phyloP scores from a whole-genome alignment of 2,797 vertebrate genomes.

The Champsocephalus gunnari region DNA sequence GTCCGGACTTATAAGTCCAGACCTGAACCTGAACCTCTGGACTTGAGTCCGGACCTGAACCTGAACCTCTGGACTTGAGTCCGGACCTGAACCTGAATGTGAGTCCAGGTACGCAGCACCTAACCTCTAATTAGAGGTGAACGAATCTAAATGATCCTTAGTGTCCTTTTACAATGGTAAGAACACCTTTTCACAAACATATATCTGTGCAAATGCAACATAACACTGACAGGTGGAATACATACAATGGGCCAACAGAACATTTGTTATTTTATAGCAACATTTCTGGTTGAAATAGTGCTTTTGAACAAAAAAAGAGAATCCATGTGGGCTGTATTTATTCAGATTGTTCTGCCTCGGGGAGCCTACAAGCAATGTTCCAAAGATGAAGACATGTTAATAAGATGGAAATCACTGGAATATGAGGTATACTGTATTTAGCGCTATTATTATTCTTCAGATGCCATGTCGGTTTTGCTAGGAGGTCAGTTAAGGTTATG shows the following conservation, averaged over 20 bases:
- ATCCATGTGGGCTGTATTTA: conserved; percentile 52
- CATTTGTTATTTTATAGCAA: conserved; percentile 11
- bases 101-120: too few relatives aligned
- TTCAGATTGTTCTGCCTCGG: conserved; percentile 64
- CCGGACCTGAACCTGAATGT: too few relatives aligned
- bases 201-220: not conserved
- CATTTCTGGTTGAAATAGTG: conserved; percentile 28
- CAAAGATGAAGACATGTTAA: conserved; percentile 71
- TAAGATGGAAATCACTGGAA: conserved; percentile 68
- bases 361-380: conserved; percentile 72
- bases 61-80: too few relatives aligned
- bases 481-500: conserved; percentile 66
- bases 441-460: conserved; percentile 61
- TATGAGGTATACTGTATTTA: conserved; percentile 56
- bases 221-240: not conserved
- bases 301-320: conserved; percentile 18
- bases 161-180: not conserved
- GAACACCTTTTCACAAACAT: not conserved
- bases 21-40: too few relatives aligned
- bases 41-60: too few relatives aligned
- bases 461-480: conserved; percentile 52
- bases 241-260: not conserved
- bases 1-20: too few relatives aligned
- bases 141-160: not conserved
- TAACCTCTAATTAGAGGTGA: too few relatives aligned